These are phyloP conservation scores for Drosophila prosaltans DNA, from an alignment of 1,140 invertebrate genomes.

Conservation along the genomic window DNA sequence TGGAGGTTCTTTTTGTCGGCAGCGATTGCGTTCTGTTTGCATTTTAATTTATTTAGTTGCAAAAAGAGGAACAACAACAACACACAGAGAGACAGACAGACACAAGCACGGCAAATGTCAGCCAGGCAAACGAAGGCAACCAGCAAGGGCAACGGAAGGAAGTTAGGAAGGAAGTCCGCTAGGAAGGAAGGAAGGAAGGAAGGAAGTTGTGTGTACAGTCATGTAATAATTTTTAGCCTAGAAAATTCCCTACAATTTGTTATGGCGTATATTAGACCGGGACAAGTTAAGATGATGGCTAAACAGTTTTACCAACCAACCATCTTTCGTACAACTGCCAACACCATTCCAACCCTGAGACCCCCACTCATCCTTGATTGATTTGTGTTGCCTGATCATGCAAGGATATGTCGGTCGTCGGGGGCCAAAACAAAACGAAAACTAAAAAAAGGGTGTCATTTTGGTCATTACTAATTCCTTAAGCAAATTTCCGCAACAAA, in stretches of 20 bases:
- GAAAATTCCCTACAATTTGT: conserved; percentile 14
- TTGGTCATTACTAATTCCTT: conserved; percentile 11
- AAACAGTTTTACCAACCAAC: not conserved
- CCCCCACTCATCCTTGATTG: conserved; percentile 23
- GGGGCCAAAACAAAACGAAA: not conserved
- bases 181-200: conserved; percentile 31
- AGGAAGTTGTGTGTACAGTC: conserved; percentile 10
- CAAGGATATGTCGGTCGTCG: conserved; percentile 35
- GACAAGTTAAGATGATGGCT: conserved; percentile 3
- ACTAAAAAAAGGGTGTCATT: conserved; percentile 1
- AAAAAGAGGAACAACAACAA: conserved; percentile 40
- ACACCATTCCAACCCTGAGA: not conserved
- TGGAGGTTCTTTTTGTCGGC: not conserved
- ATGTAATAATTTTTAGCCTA: conserved; percentile 11
- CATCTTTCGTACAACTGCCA: too few relatives aligned
- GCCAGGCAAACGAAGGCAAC: not conserved
- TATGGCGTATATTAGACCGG: conserved; percentile 23
- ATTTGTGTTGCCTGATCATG: conserved; percentile 57
- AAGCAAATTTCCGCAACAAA: conserved; percentile 11
- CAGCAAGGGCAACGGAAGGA: conserved; percentile 13
- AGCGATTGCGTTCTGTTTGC: conserved; percentile 49
- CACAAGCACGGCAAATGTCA: conserved; percentile 10
- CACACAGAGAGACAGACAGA: conserved; percentile 7
- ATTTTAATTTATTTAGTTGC: conserved; percentile 78
- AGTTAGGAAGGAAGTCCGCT: conserved; percentile 1